Conservation (phyloP, 2,797 vertebrate genomes). For the Pipistrellus kuhlii region DNA sequence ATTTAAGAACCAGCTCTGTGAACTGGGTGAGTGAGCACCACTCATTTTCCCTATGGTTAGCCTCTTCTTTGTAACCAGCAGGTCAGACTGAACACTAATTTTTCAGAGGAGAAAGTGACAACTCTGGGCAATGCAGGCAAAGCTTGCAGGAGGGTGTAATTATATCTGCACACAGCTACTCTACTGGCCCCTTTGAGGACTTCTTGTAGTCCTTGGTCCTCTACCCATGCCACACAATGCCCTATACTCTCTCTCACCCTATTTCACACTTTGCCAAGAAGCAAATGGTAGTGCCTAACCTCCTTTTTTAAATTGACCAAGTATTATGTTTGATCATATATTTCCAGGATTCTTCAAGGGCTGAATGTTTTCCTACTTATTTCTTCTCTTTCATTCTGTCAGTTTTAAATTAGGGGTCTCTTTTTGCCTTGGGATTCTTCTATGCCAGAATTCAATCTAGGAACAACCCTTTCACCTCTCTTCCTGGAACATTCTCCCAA, state of each 20-base stretch:
- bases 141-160: not conserved
- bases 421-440: not conserved
- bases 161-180: not conserved
- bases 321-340: not conserved
- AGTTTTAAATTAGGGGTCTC: not conserved
- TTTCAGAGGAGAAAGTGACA: not conserved
- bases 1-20: not conserved
- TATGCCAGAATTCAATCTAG: not conserved
- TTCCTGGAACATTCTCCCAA: not conserved
- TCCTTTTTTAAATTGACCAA: not conserved
- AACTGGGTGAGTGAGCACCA: not conserved
- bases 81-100: not conserved
- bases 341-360: not conserved
- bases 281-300: not conserved
- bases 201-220: not conserved
- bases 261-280: not conserved
- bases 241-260: not conserved
- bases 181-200: not conserved
- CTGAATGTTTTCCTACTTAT: not conserved
- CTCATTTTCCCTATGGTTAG: not conserved
- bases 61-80: not conserved
- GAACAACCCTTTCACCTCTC: not conserved
- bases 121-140: not conserved
- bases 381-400: slow-evolving; percentile 56
- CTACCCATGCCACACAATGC: too few relatives aligned